These are phyloP conservation scores for Ophonus ardosiacus DNA, from an alignment of 2,888 invertebrate genomes.

Conservation along the genomic window DNA sequence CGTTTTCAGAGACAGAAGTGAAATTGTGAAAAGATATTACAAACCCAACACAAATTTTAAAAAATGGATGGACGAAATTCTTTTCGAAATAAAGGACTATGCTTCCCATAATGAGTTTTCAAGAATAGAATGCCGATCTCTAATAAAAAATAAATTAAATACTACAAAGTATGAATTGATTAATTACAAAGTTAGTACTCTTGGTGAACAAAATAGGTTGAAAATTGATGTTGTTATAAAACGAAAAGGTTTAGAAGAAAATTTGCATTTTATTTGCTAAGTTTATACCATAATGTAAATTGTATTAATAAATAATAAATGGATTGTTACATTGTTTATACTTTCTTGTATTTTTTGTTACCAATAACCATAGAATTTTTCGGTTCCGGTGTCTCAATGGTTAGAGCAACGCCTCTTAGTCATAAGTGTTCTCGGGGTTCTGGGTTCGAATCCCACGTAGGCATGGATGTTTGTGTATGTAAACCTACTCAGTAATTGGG, in stretches of 20 bases:
- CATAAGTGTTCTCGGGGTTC: too few relatives aligned
- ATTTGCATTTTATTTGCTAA: constrained; percentile 79
- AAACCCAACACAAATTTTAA: constrained; percentile 47
- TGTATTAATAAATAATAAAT: not conserved
- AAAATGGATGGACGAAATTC: constrained; percentile 56
- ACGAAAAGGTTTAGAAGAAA: constrained; percentile 65
- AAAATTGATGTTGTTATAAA: constrained; percentile 70
- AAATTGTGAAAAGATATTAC: constrained; percentile 45
- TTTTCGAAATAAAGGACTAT: constrained; percentile 57
- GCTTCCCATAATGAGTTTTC: constrained; percentile 63
- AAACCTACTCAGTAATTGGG: too few relatives aligned
- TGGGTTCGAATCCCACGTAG: too few relatives aligned
- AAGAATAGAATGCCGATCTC: constrained; percentile 69
- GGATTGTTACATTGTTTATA: not conserved
- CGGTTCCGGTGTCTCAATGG: too few relatives aligned
- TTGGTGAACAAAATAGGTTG: constrained; percentile 68
- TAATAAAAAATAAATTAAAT: constrained; percentile 65
- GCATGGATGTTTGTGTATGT: too few relatives aligned
- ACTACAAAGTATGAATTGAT: constrained; percentile 65
- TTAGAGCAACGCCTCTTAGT: too few relatives aligned
- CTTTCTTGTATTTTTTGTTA: not conserved
- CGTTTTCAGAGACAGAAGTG: constrained; percentile 32
- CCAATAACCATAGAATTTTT: too few relatives aligned
- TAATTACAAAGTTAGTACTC: constrained; percentile 64
- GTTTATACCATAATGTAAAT: constrained; percentile 75